phyloP scores from a whole-genome alignment of 2,113 vertebrate genomes.

The Psilopsiagon aymara region DNA sequence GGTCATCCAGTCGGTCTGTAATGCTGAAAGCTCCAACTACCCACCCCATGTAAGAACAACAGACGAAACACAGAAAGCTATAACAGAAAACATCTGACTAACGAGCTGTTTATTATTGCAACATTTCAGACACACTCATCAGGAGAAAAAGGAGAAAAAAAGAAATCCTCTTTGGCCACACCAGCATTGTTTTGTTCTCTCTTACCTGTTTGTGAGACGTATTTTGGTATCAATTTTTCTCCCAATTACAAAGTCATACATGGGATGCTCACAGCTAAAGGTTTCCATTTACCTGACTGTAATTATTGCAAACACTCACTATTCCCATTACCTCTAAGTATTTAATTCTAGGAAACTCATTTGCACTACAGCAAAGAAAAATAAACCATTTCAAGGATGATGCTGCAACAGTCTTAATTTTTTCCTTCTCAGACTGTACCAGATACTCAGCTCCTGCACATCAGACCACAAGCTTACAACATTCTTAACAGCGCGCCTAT shows the following conservation, averaged over 20 bases:
- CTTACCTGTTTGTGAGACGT: neutral
- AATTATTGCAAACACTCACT: conserved; percentile 6
- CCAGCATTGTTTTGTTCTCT: neutral
- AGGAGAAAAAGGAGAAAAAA: neutral
- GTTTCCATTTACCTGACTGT: conserved; percentile 9
- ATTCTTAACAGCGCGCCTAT: neutral
- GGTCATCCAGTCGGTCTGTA: neutral
- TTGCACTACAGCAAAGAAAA: neutral
- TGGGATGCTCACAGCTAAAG: neutral
- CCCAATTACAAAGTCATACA: neutral
- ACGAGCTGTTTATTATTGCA: neutral
- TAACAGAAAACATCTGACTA: conserved; percentile 1
- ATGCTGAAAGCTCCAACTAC: neutral
- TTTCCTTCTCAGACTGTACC: neutral
- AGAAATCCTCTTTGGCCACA: neutral
- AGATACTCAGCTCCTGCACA: neutral
- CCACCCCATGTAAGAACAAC: neutral
- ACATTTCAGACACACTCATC: neutral
- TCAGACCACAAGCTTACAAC: neutral
- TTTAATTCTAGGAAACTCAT: conserved; percentile 12
- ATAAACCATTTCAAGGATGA: neutral
- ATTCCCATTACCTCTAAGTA: neutral
- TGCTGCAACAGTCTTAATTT: neutral
- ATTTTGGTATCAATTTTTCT: neutral
- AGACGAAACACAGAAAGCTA: neutral